Conservation (phyloP, 1,140 invertebrate genomes). For the Spodoptera litura region DNA sequence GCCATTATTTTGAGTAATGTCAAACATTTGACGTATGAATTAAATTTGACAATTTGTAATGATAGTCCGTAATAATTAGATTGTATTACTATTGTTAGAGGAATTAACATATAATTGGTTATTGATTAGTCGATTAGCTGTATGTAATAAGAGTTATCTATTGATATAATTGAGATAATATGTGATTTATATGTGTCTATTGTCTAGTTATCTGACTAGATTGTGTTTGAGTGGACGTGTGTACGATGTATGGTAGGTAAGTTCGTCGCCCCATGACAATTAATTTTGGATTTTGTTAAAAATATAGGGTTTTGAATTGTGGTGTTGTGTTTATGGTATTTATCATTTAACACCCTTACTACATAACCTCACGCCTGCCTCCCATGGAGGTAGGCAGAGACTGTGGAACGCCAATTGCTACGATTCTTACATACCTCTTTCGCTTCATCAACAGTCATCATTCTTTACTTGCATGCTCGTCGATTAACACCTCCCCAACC, state of each 20-base stretch:
- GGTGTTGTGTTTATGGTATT: no score
- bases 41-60: constrained; percentile 14
- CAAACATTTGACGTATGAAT: constrained; percentile 39
- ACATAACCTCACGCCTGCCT: no score
- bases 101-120: not conserved
- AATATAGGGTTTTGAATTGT: no score
- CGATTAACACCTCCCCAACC: no score
- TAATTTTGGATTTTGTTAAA: no score
- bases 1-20: constrained; percentile 39
- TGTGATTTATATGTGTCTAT: not conserved
- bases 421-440: no score
- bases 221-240: not conserved
- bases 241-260: not conserved
- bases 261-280: not conserved
- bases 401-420: no score
- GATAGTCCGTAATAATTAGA: constrained; percentile 21
- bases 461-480: no score
- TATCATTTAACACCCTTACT: no score
- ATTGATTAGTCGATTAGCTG: not conserved
- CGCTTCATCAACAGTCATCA: no score
- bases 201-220: not conserved
- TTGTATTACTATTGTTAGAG: constrained; percentile 4
- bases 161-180: no score
- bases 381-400: no score
- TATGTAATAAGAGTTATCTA: not conserved